Percentiles rank a stretch among this genome's conserved stretches.
Conservation (phyloP, 2,888 invertebrate genomes). For the Drosophila seclusa region DNA sequence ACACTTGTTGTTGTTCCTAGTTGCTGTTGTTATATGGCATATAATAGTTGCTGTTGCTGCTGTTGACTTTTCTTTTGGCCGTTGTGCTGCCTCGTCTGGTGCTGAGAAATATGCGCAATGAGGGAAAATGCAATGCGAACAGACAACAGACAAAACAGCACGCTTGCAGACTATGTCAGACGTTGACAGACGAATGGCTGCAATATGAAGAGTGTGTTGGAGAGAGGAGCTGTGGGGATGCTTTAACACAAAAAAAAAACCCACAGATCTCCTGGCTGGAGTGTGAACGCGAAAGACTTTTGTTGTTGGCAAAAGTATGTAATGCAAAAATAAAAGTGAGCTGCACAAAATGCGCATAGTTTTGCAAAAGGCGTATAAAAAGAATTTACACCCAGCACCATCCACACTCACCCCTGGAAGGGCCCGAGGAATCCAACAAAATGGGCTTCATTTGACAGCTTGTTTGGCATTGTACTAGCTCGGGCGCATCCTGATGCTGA, state of each 20-base stretch:
- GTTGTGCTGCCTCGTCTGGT: conserved; percentile 50
- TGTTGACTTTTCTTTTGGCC: conserved; percentile 51
- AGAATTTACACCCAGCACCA: conserved; percentile 20
- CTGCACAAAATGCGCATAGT: conserved; percentile 71
- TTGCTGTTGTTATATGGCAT: conserved; percentile 28
- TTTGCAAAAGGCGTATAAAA: conserved; percentile 50
- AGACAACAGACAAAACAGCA: conserved; percentile 61
- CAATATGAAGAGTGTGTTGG: conserved; percentile 9
- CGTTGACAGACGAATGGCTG: conserved; percentile 54
- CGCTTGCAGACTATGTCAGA: conserved; percentile 74
- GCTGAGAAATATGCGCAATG: conserved; percentile 68
- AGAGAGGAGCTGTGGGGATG: not conserved
- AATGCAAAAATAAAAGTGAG: conserved; percentile 52
- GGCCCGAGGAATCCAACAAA: conserved; percentile 53
- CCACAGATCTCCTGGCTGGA: conserved; percentile 26
- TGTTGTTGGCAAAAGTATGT: conserved; percentile 58
- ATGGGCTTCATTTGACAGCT: conserved; percentile 80
- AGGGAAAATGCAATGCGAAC: conserved; percentile 68
- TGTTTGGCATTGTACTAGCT: conserved; percentile 71
- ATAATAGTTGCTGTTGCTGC: conserved; percentile 23
- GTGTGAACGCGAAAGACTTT: conserved; percentile 69
- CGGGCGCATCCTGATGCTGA: conserved; percentile 2
- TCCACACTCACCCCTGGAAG: not conserved
- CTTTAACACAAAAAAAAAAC: not conserved
- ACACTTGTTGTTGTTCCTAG: conserved; percentile 46